phyloP scores from a whole-genome alignment of 2,888 invertebrate genomes.

The Hermaeophaga mercurialis region DNA sequence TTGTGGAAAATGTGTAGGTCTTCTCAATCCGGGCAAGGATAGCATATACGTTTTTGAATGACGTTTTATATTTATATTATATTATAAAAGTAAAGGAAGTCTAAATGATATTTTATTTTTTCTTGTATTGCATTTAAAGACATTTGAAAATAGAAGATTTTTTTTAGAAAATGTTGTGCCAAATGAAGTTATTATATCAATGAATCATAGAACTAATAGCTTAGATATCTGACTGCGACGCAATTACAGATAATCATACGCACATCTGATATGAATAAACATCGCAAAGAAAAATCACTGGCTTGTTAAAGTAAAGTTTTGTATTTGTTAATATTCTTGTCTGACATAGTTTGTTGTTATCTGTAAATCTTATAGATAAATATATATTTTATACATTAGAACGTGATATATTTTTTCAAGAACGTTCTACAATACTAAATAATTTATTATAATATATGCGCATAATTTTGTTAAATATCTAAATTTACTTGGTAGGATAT shows the following conservation, averaged over 20 bases:
- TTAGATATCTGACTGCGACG: not conserved
- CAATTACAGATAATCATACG: not conserved
- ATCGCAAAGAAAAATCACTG: not conserved
- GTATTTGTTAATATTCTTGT: not conserved
- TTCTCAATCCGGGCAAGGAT: not conserved
- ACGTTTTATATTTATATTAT: too few relatives aligned
- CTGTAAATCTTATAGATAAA: not conserved
- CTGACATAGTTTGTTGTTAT: not conserved
- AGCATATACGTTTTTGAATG: not conserved
- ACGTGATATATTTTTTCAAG: not conserved
- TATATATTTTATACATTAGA: not conserved
- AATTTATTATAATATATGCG: too few relatives aligned
- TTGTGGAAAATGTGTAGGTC: not conserved
- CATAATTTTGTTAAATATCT: too few relatives aligned
- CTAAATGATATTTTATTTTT: too few relatives aligned
- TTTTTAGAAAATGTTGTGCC: not conserved
- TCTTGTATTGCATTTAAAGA: not conserved
- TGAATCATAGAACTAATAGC: slow-evolving; percentile 23
- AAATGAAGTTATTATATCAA: slow-evolving; percentile 10
- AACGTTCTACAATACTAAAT: too few relatives aligned
- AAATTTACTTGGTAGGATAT: too few relatives aligned
- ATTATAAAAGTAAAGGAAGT: too few relatives aligned
- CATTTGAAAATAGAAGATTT: not conserved
- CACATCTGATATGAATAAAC: not conserved
- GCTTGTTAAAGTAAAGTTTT: not conserved